These are phyloP conservation scores for Drosophila conformis DNA, from an alignment of 2,888 invertebrate genomes.

Conservation along the genomic window DNA sequence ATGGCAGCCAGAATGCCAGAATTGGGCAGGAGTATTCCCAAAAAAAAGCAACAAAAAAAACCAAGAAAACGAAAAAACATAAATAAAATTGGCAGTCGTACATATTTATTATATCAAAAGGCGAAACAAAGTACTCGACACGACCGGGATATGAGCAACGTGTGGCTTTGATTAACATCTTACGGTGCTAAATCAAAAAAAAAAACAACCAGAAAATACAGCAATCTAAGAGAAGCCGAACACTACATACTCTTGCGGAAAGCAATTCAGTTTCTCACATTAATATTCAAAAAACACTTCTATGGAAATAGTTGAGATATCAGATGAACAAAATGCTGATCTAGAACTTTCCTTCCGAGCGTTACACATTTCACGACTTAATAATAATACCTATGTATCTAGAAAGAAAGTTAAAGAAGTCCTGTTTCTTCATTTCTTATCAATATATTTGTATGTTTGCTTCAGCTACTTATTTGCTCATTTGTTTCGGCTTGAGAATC, in stretches of 20 bases:
- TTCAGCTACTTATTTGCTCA: slow-evolving; percentile 47
- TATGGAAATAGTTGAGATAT: neutral
- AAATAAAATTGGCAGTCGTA: slow-evolving; percentile 30
- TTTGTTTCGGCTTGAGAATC: slow-evolving; percentile 64
- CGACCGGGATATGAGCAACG: slow-evolving; percentile 44
- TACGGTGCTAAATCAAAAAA: slow-evolving; percentile 9
- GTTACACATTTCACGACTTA: neutral
- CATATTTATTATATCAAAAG: slow-evolving; percentile 48
- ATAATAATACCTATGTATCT: neutral
- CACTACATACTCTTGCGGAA: neutral
- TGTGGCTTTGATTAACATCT: slow-evolving; percentile 76
- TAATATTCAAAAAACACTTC: neutral
- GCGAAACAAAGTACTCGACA: slow-evolving; percentile 32
- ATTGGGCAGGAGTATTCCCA: slow-evolving; percentile 1
- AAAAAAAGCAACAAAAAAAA: slow-evolving; percentile 1
- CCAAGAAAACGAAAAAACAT: slow-evolving; percentile 7
- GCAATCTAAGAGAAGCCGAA: neutral
- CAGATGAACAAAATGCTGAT: neutral
- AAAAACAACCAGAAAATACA: neutral
- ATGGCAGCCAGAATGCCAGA: slow-evolving; percentile 6
- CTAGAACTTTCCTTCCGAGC: no score
- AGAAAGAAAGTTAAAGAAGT: neutral
- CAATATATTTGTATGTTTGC: slow-evolving; percentile 44
- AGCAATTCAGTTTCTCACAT: neutral
- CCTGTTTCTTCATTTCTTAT: slow-evolving; percentile 41